Conservation (phyloP, 2,113 vertebrate species). For the Malurus cyaneus region DNA sequence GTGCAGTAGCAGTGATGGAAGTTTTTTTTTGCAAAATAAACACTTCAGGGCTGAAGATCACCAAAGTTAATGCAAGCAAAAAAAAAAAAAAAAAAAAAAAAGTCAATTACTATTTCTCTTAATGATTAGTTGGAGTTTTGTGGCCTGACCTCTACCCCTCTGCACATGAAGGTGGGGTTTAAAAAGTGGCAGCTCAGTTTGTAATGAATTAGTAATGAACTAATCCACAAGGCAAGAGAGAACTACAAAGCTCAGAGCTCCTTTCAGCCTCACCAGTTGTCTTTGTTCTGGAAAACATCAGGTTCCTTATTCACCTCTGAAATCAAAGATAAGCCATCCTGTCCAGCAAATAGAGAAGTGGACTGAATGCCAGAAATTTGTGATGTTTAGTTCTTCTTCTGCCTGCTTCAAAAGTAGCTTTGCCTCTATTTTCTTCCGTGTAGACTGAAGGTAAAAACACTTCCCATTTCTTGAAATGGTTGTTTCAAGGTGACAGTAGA, state of each 20-base stretch:
- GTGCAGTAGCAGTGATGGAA: conserved; percentile 46
- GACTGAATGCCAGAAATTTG: background rate
- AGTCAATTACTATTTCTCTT: conserved; percentile 62
- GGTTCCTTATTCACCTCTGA: background rate
- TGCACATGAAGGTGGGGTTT: background rate
- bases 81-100: conserved; percentile 43
- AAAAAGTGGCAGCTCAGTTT: background rate
- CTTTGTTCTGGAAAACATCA: background rate
- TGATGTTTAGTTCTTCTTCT: background rate
- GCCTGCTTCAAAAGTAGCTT: background rate
- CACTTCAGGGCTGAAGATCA: conserved; percentile 47
- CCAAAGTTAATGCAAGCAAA: conserved; percentile 46
- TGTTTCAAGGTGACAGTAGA: background rate
- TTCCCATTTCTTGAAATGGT: background rate
- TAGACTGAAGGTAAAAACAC: background rate
- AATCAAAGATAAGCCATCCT: background rate
- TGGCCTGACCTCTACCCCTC: conserved; percentile 58
- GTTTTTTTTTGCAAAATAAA: conserved; percentile 69
- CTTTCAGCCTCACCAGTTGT: background rate
- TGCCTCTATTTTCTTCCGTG: background rate
- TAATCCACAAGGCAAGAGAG: background rate
- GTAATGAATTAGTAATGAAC: conserved; percentile 2
- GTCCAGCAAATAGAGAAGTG: background rate
- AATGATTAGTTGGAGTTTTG: conserved; percentile 58
- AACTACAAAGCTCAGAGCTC: background rate